Percentiles rank a stretch among this genome's conserved stretches.
Conservation (phyloP, 1,140 invertebrate genomes). For the Cylas formicarius region DNA sequence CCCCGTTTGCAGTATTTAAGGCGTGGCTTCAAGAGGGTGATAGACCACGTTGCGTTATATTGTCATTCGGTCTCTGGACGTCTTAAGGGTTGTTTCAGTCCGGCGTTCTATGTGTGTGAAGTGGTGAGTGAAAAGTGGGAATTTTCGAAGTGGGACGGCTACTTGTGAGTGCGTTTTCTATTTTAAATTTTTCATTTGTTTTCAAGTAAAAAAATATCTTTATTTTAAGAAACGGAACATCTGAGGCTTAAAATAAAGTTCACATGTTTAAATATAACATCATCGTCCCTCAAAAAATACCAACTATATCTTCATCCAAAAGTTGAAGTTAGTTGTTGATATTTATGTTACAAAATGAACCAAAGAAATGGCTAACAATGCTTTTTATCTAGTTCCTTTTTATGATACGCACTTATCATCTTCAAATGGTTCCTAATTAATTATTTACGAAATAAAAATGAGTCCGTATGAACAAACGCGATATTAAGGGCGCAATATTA, state of each 20-base stretch:
- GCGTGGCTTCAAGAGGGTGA: constrained; percentile 31
- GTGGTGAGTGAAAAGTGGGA: constrained; percentile 1
- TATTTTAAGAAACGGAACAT: too few relatives aligned
- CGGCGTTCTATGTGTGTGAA: neutral
- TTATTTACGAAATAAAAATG: neutral
- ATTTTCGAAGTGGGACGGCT: neutral
- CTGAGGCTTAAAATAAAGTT: neutral
- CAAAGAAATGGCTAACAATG: neutral
- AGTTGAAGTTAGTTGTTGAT: neutral
- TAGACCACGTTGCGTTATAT: constrained; percentile 21
- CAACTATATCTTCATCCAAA: neutral
- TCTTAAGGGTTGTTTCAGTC: constrained; percentile 5
- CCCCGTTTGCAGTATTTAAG: constrained; percentile 26
- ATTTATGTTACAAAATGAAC: neutral
- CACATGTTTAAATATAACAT: neutral
- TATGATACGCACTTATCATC: neutral
- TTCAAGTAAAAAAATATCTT: too few relatives aligned
- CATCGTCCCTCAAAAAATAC: neutral
- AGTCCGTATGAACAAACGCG: neutral
- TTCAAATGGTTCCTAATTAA: neutral
- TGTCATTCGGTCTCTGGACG: constrained; percentile 25
- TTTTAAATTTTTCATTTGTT: too few relatives aligned
- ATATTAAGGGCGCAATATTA: neutral
- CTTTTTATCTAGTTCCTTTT: neutral
- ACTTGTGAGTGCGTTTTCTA: neutral